These are phyloP conservation scores for Drosophila ustulata DNA, from an alignment of 2,888 invertebrate species.

Conservation along the genomic window DNA sequence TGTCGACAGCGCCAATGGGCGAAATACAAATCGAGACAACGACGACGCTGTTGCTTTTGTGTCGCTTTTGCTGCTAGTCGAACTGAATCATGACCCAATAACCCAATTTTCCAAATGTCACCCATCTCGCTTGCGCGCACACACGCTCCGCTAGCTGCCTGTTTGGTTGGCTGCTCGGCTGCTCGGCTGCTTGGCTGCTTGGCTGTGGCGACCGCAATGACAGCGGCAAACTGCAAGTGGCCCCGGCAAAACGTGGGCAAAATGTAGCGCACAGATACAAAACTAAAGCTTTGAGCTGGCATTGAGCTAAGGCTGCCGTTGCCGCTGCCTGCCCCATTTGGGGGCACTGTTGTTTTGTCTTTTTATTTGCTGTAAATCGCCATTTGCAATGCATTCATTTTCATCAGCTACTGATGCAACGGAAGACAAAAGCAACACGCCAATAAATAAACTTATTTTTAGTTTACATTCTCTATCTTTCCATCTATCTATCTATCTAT, in stretches of 20 bases:
- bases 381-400: constrained; percentile 64
- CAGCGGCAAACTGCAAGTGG: constrained; percentile 70
- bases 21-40: constrained; percentile 75
- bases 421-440: constrained; percentile 60
- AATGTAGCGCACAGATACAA: constrained; percentile 65
- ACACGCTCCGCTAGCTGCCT: constrained; percentile 8
- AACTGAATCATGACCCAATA: constrained; percentile 84
- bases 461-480: constrained; percentile 28
- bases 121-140: constrained; percentile 56
- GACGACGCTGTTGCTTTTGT: constrained; percentile 48
- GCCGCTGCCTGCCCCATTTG: constrained; percentile 27
- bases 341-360: neutral
- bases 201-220: constrained; percentile 57
- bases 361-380: constrained; percentile 27
- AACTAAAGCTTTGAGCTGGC: constrained; percentile 64
- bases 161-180: neutral
- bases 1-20: constrained; percentile 40
- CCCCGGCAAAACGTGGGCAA: constrained; percentile 57
- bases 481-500: constrained; percentile 18
- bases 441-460: constrained; percentile 68
- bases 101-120: constrained; percentile 75
- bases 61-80: constrained; percentile 65
- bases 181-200: neutral
- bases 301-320: constrained; percentile 58
- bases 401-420: constrained; percentile 65